Conservation (phyloP, 2,888 invertebrate species). For the Nephrotoma guestfalica region DNA sequence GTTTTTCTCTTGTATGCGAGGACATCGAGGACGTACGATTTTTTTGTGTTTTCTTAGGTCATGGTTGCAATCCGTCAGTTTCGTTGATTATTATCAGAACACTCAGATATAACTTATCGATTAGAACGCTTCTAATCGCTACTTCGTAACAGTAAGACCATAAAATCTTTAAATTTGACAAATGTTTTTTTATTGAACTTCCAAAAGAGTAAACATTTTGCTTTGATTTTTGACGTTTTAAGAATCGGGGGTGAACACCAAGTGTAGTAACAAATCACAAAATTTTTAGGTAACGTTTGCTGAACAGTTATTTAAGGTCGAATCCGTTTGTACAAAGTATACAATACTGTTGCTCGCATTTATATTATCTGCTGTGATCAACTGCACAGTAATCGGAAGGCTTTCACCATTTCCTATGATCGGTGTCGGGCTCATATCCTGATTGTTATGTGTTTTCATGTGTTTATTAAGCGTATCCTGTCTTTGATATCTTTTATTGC, state of each 20-base stretch:
- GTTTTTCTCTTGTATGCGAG: not conserved
- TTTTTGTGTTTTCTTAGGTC: not conserved
- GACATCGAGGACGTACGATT: conserved; percentile 1
- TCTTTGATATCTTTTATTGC: conserved; percentile 9
- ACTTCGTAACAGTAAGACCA: not conserved
- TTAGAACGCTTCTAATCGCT: too few species aligned
- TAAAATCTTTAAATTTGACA: too few species aligned
- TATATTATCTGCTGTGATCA: not conserved
- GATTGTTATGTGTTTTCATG: not conserved
- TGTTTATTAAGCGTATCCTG: conserved; percentile 10
- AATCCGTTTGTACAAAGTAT: not conserved
- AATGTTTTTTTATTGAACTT: not conserved
- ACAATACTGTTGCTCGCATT: not conserved
- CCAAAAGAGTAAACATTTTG: not conserved
- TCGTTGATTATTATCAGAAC: too few species aligned
- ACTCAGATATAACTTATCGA: too few species aligned
- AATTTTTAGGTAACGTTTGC: not conserved
- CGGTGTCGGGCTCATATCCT: not conserved
- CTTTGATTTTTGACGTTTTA: not conserved
- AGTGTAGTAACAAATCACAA: not conserved
- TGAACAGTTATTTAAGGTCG: not conserved
- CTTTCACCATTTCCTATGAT: not conserved
- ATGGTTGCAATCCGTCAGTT: too few species aligned
- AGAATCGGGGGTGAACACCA: not conserved
- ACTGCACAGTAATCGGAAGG: not conserved